Evolutionary conservation across 2,113 vertebrate species (phyloP).

Genomic region (Laticauda laticaudata): DNA sequence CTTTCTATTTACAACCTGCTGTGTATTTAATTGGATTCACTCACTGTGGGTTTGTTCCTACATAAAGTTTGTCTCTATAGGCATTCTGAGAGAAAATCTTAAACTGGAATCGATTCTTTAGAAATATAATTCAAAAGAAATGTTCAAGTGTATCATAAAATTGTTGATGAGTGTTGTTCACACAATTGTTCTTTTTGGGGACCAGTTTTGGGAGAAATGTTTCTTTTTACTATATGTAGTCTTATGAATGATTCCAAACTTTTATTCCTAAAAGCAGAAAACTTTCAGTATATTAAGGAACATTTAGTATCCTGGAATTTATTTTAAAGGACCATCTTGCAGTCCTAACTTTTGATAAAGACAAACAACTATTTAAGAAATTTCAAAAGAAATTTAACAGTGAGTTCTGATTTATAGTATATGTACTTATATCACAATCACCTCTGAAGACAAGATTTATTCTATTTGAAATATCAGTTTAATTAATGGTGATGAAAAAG

Average conservation of each 20-base stretch:
- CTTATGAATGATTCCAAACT: background rate
- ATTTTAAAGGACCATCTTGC: background rate
- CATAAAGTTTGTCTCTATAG: slow-evolving; percentile 2
- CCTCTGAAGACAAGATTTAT: background rate
- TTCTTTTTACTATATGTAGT: background rate
- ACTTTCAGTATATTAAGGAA: background rate
- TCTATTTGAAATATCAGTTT: background rate
- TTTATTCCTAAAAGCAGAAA: background rate
- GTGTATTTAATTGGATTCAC: slow-evolving; percentile 18
- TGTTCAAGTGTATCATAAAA: background rate
- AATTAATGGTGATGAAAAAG: background rate
- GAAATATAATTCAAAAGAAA: background rate
- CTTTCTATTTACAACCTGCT: background rate
- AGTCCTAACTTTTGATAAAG: background rate
- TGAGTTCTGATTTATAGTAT: background rate
- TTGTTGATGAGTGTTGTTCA: background rate
- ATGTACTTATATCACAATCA: background rate
- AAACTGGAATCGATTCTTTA: slow-evolving; percentile 7
- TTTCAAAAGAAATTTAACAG: background rate
- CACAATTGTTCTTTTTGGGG: background rate
- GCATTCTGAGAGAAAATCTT: background rate
- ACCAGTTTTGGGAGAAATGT: background rate
- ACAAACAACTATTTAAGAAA: background rate
- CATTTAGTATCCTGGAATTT: background rate
- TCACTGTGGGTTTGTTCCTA: background rate